Evolutionary conservation across 2,113 vertebrate genomes (phyloP), one percentile per base, ranked within the genome.

Genomic region (Propithecus coquereli): DNA sequence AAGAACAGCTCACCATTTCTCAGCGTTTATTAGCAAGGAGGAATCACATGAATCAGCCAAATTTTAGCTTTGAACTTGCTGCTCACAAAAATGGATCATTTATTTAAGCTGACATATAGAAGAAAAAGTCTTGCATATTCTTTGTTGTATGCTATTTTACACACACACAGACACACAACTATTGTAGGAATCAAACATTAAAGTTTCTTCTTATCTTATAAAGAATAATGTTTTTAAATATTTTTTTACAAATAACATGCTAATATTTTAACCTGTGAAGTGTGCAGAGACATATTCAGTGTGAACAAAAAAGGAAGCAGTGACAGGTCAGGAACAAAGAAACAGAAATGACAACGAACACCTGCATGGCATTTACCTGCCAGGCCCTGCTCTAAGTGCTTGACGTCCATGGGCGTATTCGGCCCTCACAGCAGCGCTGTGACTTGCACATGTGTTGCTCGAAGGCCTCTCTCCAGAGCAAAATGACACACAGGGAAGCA

Each of bases 171-270:
- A 61, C 20, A 61, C 17, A 40, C 9, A 68, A 32, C 43, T 40
- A 77, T 12, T 85, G 1, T 47, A 85, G 30, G 85, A 61, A 54
- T 74, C 63, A 81, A 85, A 66, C 5, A 74, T 47, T n/a, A n/a
- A 57, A 47, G 20, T 61, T 95, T 88, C n/a, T 37, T 79, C 59
- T 92, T 43, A 57, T 34, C 59, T 92, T 45, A 57, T 34, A 79
- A 85, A 90, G 43, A 63, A 81, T 47, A 59, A 70, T 82, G 50
- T 32, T 65, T 85, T 65, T 66, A 30, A 2, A 14, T 9, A 13
- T 45, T 45, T 45, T 37, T 70, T 40, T 23, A 59, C 16, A 91
- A 87, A 73, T 77, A 84, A 40, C 37, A 61, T 92, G 40, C 61
- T 71, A 50, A 91, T 34, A n/a, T 80, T 92, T 92, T 61, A 81